Percentiles rank a stretch among this genome's conserved stretches.
phyloP scores from a whole-genome alignment of 2,113 vertebrate genomes.

The Silurus asotus region DNA sequence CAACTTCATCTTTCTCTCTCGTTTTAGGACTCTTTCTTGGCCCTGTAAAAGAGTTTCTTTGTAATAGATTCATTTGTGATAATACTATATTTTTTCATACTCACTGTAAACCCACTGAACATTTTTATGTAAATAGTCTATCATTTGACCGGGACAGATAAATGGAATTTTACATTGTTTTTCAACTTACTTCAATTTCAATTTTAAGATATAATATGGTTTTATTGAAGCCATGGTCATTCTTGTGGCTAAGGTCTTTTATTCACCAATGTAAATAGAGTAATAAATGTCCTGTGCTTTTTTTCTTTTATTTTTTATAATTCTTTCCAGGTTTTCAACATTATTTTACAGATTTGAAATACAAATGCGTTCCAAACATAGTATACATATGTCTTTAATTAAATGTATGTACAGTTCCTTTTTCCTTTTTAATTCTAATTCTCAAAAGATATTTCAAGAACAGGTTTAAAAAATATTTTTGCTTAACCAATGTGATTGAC shows the following conservation, averaged over 20 bases:
- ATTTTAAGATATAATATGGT: background rate
- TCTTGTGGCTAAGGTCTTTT: background rate
- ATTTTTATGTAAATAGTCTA: background rate
- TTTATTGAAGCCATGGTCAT: background rate
- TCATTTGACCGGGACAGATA: background rate
- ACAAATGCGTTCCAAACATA: background rate
- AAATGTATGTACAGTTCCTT: background rate
- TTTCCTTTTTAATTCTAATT: too few relatives aligned
- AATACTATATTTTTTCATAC: background rate
- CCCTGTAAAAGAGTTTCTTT: background rate
- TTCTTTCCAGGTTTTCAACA: background rate
- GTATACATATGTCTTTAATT: background rate
- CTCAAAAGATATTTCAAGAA: too few relatives aligned
- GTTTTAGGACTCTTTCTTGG: background rate
- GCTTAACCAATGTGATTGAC: too few relatives aligned
- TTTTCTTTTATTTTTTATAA: too few relatives aligned
- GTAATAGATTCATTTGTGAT: background rate
- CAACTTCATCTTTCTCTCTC: background rate
- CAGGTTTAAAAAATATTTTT: too few relatives aligned
- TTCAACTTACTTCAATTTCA: background rate
- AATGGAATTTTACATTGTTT: background rate
- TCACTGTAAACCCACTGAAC: background rate
- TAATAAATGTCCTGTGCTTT: background rate
- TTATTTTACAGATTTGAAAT: background rate
- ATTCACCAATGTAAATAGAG: background rate